Evolutionary conservation across 64 coral and sea anemone genomes (phyloP).

Genomic region (Porites lutea): DNA sequence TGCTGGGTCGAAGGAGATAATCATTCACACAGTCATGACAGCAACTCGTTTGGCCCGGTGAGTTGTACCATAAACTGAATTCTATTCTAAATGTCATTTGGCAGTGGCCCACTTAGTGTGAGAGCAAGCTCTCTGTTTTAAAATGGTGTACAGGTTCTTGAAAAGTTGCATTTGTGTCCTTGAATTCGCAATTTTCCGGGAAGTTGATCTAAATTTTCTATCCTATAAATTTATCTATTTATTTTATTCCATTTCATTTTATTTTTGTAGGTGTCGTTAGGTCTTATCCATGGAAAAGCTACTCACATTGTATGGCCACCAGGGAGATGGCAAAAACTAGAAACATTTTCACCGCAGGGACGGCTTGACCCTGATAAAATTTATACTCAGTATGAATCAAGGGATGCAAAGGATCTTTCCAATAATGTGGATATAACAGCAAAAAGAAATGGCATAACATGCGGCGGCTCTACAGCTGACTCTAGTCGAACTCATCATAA

Average conservation of each 20-base stretch:
- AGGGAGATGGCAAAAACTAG: slow-evolving; percentile 76
- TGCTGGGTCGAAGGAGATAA: slow-evolving; percentile 99
- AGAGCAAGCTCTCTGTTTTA: no score
- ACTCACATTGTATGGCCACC: slow-evolving; percentile 90
- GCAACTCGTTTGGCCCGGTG: slow-evolving; percentile 95
- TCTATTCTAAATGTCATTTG: no score
- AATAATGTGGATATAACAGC: neutral
- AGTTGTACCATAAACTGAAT: slow-evolving; percentile 18
- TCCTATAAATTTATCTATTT: no score
- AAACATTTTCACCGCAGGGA: slow-evolving; percentile 33
- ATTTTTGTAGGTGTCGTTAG: slow-evolving; percentile 75
- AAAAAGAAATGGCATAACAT: neutral
- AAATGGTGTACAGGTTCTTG: no score
- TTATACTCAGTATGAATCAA: neutral
- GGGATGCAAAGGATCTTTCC: neutral
- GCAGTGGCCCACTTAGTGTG: no score
- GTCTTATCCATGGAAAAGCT: slow-evolving; percentile 88
- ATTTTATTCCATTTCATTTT: no score
- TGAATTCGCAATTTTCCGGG: no score
- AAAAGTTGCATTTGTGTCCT: no score
- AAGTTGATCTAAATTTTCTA: no score
- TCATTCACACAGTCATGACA: slow-evolving; percentile 81
- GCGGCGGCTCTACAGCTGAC: no score
- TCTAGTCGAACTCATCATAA: neutral
- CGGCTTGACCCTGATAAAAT: neutral